Base-by-base conservation (phyloP, 2,888 invertebrate genomes). In the Acanthosepion pharaonis region DNA sequence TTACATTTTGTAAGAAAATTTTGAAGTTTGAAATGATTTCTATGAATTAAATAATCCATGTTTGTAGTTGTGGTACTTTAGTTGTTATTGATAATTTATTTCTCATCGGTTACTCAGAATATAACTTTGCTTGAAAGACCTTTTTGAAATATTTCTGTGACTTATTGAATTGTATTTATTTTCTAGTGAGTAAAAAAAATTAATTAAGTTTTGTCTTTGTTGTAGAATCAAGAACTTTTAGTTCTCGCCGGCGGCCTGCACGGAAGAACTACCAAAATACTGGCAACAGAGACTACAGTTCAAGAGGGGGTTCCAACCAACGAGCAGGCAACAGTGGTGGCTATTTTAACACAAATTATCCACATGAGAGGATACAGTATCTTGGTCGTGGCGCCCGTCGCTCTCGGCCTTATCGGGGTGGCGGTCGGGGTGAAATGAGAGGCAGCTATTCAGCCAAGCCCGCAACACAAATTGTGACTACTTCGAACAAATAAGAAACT, bases 361-460 rank as follows among this genome's bases (percentile, higher is more conserved):
- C 93, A n/a, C 51, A 93, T 8, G 93, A 93, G n/a, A 93, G 93
- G 48, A 53, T 93, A 48, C 93, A 93, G 49, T 93, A 93, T 25
- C 93, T 93, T n/a, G 93, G 93, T 25, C 93, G 93, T 59, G 95
- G 95, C 93, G 95, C 95, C 0, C 94, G 95, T 59, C 95, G 95
- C 20, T 51, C 94, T 25, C 93, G 95, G 53, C 94, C 95, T 49
- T 91, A 95, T 25, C 59, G 96, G 53, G 95, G 95, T 53, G 95
- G 95, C 0, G 95, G 94, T 11, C 94, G 95, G n/a, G 95, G 95
- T 20, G 93, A 95, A 92, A 95, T 95, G 25, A 91, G 95, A 23
- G 94, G 95, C 18, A 95, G 94, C 78, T 59, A 94, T 18, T 93
- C 95, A 4, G 94, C 95, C 53, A 94, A n/a, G n/a, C 78, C n/a